Evolutionary conservation across 2,888 invertebrate genomes (phyloP).

Genomic region (Camponotus fellah): DNA sequence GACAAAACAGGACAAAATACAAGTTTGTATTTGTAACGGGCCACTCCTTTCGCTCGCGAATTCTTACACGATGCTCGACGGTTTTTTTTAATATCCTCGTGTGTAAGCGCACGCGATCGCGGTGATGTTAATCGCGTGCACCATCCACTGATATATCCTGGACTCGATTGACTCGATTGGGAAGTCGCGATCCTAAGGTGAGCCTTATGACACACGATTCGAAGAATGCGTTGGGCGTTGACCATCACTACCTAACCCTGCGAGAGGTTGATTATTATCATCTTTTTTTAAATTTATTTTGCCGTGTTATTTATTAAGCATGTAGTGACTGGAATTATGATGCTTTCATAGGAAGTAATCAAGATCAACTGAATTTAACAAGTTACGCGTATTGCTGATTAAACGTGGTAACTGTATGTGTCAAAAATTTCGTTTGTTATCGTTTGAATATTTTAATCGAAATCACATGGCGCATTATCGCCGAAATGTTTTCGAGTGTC

Average conservation of each 20-base stretch:
- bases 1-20: conserved; percentile 30
- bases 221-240: conserved; percentile 53
- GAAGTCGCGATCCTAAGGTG: conserved; percentile 32
- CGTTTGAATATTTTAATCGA: neutral
- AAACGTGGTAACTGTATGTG: neutral
- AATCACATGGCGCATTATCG: neutral
- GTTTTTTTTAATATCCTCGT: neutral
- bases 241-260: conserved; percentile 31
- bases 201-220: conserved; percentile 24
- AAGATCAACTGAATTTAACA: neutral
- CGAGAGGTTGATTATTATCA: neutral
- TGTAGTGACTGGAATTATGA: neutral
- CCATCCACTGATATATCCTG: neutral
- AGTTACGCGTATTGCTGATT: neutral
- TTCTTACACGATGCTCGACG: conserved; percentile 10
- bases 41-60: conserved; percentile 33
- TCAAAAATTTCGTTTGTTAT: neutral
- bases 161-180: conserved; percentile 1
- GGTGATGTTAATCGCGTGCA: conserved; percentile 31
- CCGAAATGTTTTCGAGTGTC: neutral
- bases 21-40: conserved; percentile 28
- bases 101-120: neutral
- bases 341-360: neutral
- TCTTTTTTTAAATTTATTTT: neutral
- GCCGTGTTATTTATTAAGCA: neutral